Percentiles rank a stretch among this genome's conserved stretches.
phyloP scores from a whole-genome alignment of 2,113 vertebrate species.

The Plecotus auritus region DNA sequence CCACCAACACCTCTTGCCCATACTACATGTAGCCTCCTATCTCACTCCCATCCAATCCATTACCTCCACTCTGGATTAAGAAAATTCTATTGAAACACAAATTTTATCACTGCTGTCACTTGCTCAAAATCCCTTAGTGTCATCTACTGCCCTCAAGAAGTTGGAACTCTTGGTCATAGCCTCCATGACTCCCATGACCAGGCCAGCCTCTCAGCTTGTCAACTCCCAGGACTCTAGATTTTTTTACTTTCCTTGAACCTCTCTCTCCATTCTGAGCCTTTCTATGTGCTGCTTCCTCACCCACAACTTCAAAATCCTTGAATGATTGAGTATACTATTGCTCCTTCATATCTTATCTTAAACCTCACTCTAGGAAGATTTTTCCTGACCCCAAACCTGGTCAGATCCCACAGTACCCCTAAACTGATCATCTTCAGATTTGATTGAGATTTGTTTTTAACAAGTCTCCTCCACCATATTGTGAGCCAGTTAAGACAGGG shows the following conservation, averaged over 20 bases:
- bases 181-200: neutral
- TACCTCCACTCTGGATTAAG: neutral
- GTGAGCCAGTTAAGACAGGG: neutral
- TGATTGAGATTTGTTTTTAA: neutral
- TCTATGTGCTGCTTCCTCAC: neutral
- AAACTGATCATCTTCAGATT: neutral
- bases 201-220: neutral
- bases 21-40: neutral
- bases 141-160: neutral
- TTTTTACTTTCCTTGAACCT: neutral
- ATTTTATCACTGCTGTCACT: neutral
- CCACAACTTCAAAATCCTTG: neutral
- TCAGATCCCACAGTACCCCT: neutral
- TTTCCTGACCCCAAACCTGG: neutral
- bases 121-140: neutral
- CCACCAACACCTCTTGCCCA: neutral
- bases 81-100: neutral
- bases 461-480: neutral
- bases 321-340: neutral
- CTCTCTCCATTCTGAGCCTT: neutral
- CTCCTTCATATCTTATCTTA: neutral
- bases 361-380: neutral
- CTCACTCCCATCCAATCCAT: neutral
- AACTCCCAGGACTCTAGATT: neutral
- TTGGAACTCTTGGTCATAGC: neutral